Percentiles rank a stretch among this genome's conserved stretches.
phyloP scores from a whole-genome alignment of 2,113 vertebrate species.

The Oenanthe melanoleuca region DNA sequence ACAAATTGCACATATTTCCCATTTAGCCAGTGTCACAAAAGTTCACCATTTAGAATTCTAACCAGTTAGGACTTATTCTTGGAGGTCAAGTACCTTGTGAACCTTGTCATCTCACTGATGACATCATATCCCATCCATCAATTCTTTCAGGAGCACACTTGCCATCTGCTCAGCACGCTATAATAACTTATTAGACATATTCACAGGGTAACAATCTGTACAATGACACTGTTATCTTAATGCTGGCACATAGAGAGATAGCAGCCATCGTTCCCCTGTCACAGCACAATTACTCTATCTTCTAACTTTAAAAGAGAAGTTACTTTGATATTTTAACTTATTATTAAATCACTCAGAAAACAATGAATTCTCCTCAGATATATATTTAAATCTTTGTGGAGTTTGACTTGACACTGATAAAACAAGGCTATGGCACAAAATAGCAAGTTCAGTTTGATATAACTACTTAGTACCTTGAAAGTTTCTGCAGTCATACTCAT shows the following conservation, averaged over 20 bases:
- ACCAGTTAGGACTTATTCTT: constrained; percentile 84
- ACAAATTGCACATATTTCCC: constrained; percentile 90
- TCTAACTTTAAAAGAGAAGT: constrained; percentile 48
- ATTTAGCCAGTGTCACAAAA: constrained; percentile 89
- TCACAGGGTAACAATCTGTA: constrained; percentile 81
- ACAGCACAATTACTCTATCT: constrained; percentile 48
- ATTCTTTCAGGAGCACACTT: constrained; percentile 81
- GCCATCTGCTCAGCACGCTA: constrained; percentile 91
- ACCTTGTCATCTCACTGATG: constrained; percentile 89
- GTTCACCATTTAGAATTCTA: constrained; percentile 90
- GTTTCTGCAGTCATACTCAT: not conserved
- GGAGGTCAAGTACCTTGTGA: constrained; percentile 87
- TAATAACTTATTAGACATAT: constrained; percentile 85
- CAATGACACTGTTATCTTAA: constrained; percentile 82
- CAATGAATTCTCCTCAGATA: not conserved
- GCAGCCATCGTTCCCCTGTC: constrained; percentile 52
- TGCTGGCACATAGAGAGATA: constrained; percentile 75
- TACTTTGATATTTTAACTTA: constrained; percentile 30
- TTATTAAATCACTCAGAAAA: not conserved
- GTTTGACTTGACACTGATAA: not conserved
- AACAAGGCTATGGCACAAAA: not conserved
- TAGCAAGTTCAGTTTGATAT: not conserved
- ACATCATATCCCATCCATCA: constrained; percentile 98
- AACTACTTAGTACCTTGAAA: not conserved
- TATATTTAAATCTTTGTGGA: not conserved